These are phyloP conservation scores for Lerema accius DNA, from an alignment of 1,140 invertebrate genomes.

Conservation along the genomic window DNA sequence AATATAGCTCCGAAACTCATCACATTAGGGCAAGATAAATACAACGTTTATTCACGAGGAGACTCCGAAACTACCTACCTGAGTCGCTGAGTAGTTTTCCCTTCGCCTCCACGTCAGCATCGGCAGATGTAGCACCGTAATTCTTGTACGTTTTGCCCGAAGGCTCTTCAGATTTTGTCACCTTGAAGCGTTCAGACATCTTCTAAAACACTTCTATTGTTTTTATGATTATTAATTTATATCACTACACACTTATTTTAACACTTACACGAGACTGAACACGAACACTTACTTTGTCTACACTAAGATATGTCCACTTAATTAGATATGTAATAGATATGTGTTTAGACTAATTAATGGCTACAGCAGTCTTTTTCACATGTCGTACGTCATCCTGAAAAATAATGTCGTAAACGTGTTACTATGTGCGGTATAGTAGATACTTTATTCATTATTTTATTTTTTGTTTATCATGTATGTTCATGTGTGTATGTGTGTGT, in stretches of 20 bases:
- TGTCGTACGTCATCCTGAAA: slow-evolving; percentile 7
- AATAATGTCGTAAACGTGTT: background rate
- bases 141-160: slow-evolving; percentile 78
- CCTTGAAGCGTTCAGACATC: slow-evolving; percentile 82
- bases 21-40: no score
- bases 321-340: slow-evolving; percentile 24
- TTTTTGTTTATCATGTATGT: no score
- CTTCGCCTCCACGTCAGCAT: slow-evolving; percentile 69
- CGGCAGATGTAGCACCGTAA: slow-evolving; percentile 77
- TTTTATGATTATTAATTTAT: slow-evolving; percentile 22
- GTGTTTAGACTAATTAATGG: background rate
- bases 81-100: slow-evolving; percentile 70
- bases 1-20: no score
- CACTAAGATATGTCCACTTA: slow-evolving; percentile 34
- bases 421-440: no score
- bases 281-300: slow-evolving; percentile 26
- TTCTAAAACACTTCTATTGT: slow-evolving; percentile 24
- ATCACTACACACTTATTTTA: slow-evolving; percentile 34
- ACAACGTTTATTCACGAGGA: slow-evolving; percentile 9
- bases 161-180: slow-evolving; percentile 79
- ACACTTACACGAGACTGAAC: slow-evolving; percentile 12
- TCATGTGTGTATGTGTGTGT: no score
- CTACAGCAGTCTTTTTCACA: slow-evolving; percentile 3
- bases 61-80: slow-evolving; percentile 51
- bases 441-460: no score